Evolutionary conservation across 30 jellyfish, hydroid and myxozoan species (phyloP), one percentile per base, ranked within the genome.

Genomic region (Cassiopea xamachana): DNA sequence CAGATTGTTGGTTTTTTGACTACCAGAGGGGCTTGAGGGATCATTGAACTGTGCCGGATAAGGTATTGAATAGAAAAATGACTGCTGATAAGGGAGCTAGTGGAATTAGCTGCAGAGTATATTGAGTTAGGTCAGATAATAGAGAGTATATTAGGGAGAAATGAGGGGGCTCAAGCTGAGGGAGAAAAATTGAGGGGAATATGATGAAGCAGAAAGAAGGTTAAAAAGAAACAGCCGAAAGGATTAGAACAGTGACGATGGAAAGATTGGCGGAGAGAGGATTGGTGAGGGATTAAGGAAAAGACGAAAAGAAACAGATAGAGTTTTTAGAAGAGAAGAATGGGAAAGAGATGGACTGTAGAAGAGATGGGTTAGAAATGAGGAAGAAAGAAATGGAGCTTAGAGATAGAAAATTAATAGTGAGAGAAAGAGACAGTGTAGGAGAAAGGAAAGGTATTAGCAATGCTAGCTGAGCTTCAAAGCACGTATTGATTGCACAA

Each of bases 171-270:
- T 73, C 87, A 62, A 39, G 51, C 1, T 48, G 72, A 50, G 60
- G 17, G 15, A 10, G 84, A 27, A 46, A 73, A 48, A 46, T 49
- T 19, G 80, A 74, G 9, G 70, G 15, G 45, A 74, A 55, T 3
- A 86, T 50, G 77, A 79, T 9, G 19, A 46, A 51, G 43, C 39
- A 18, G 62, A 14, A 45, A 46, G 55, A 58, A 59, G 55, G 17
- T 10, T 60, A 87, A 10, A 79, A 48, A 61, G 85, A 76, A 60
- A 55, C 70, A 19, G 94, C 90, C 3, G 90, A 78, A 55, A 84
- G 81, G 16, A 67, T 87, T 1, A 7, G 84, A 58, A 75, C 75
- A 67, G 61, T 45, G 9, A 59, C 84, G 19, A 61, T 43, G 85
- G 90, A 60, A 61, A 55, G 77, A 46, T 14, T 79, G 77, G 74